phyloP scores from a whole-genome alignment of 1,140 invertebrate species.

The Drosophila ananassae region DNA sequence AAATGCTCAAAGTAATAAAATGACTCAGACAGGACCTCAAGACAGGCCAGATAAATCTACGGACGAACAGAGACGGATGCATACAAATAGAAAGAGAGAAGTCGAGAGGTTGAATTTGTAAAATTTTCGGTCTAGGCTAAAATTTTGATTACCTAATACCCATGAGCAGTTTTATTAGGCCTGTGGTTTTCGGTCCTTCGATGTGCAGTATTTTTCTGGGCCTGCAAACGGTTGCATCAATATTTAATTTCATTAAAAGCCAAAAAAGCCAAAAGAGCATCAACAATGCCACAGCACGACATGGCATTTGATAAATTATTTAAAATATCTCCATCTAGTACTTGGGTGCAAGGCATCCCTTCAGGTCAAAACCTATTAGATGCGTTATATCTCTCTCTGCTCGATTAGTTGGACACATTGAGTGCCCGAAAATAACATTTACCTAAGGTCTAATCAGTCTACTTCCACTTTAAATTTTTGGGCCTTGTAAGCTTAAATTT shows the following conservation, averaged over 20 bases:
- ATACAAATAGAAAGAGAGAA: background rate
- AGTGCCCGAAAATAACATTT: conserved; percentile 49
- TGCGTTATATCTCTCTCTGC: conserved; percentile 38
- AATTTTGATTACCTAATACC: conserved; percentile 63
- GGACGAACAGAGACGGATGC: conserved; percentile 2
- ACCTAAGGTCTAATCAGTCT: conserved; percentile 11
- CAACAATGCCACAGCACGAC: conserved; percentile 65
- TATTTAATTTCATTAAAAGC: conserved; percentile 81
- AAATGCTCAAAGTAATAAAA: conserved; percentile 78
- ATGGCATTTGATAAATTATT: conserved; percentile 74
- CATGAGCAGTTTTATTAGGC: conserved; percentile 68
- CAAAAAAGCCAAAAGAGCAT: conserved; percentile 68
- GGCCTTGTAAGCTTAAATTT: background rate
- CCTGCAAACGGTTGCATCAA: conserved; percentile 60
- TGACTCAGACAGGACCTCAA: conserved; percentile 51
- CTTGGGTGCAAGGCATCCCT: conserved; percentile 13
- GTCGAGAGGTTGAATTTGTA: conserved; percentile 44
- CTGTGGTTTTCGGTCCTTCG: conserved; percentile 48
- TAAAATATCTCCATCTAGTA: conserved; percentile 45
- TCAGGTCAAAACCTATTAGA: conserved; percentile 43
- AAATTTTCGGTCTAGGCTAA: conserved; percentile 56
- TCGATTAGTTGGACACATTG: conserved; percentile 53
- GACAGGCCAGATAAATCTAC: conserved; percentile 14
- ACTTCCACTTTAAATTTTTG: background rate
- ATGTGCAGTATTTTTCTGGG: conserved; percentile 44